Percentiles rank a stretch among this genome's conserved stretches.
Evolutionary conservation across 2,113 vertebrate genomes (phyloP).

Genomic region (Plectropomus leopardus): DNA sequence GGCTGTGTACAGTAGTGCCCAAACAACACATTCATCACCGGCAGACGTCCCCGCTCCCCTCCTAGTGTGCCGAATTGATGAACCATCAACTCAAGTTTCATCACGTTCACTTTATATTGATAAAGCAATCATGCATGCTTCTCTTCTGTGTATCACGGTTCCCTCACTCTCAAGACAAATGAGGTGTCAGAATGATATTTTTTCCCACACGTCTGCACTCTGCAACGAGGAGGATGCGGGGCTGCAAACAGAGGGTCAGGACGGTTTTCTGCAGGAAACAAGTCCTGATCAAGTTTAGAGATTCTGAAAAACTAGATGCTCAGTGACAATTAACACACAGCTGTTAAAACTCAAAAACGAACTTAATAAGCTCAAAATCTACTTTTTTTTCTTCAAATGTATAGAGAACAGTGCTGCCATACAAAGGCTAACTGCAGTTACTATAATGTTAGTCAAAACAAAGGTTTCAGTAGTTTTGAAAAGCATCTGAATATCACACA

Average conservation of each 20-base stretch:
- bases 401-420: background rate
- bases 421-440: no score
- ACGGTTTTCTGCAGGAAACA: background rate
- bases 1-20: constrained; percentile 34
- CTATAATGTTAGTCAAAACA: no score
- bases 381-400: background rate
- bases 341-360: background rate
- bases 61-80: constrained; percentile 70
- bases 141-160: constrained; percentile 57
- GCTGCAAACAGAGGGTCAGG: background rate
- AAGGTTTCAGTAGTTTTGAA: no score
- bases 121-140: constrained; percentile 78
- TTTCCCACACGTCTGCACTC: constrained; percentile 7
- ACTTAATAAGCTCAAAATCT: background rate
- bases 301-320: background rate
- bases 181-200: constrained; percentile 59
- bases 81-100: constrained; percentile 72
- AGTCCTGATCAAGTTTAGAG: background rate
- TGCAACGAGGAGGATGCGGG: constrained; percentile 35
- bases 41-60: constrained; percentile 52
- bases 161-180: constrained; percentile 70
- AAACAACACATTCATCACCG: constrained; percentile 75
- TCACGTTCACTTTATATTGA: constrained; percentile 77
- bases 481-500: no score
- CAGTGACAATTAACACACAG: background rate